These are phyloP conservation scores for Chymomyza costata DNA, from an alignment of 1,140 invertebrate species.

Conservation along the genomic window DNA sequence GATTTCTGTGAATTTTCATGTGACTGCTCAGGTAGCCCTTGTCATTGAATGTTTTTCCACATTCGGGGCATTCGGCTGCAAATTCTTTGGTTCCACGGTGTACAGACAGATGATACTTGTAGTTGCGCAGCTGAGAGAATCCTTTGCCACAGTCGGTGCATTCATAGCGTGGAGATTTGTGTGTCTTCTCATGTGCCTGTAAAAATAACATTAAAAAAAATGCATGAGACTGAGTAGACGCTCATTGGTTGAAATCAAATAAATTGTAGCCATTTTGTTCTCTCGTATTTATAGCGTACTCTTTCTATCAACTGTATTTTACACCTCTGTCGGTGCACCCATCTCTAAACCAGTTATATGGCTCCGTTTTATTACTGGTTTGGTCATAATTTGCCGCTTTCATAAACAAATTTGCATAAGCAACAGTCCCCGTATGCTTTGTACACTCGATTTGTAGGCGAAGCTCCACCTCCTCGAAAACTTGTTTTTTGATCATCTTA, in stretches of 20 bases:
- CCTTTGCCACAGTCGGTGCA: conserved; percentile 86
- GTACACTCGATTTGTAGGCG: background rate
- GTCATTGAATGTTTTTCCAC: conserved; percentile 86
- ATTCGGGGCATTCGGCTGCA: conserved; percentile 84
- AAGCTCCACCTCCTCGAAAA: conserved; percentile 23
- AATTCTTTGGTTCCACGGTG: conserved; percentile 86
- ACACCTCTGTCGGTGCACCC: conserved; percentile 43
- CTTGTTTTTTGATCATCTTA: conserved; percentile 26
- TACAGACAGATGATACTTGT: conserved; percentile 85
- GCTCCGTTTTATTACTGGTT: too few species aligned
- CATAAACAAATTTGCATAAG: conserved; percentile 63
- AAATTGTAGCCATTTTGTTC: conserved; percentile 60
- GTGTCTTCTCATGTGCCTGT: conserved; percentile 68
- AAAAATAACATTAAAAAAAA: conserved; percentile 9
- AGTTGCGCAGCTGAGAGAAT: conserved; percentile 86
- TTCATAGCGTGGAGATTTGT: conserved; percentile 81
- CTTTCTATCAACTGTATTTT: conserved; percentile 31
- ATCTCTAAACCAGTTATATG: conserved; percentile 65
- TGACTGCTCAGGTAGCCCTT: conserved; percentile 86
- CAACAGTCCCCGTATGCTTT: background rate
- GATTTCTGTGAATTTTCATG: conserved; percentile 86
- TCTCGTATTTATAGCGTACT: conserved; percentile 13
- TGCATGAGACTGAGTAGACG: conserved; percentile 1
- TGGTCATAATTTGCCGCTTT: too few species aligned
- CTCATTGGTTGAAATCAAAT: conserved; percentile 21